Conservation (phyloP, 2,888 invertebrate species). For the Zhengitettix transpicula region DNA sequence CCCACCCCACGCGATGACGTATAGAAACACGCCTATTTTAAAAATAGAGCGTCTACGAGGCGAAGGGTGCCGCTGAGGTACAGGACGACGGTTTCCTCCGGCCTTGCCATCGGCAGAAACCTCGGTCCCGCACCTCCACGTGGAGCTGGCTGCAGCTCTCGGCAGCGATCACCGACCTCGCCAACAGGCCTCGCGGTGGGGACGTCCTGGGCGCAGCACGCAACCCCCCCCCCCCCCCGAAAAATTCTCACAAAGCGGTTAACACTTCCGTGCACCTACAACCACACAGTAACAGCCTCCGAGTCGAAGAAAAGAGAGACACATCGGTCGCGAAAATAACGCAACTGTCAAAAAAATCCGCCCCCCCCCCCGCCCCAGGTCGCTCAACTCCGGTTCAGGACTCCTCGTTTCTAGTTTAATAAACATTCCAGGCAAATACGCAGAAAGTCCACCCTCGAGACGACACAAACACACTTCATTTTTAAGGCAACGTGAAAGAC, state of each 20-base stretch:
- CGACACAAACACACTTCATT: too few species aligned
- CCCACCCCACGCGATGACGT: neutral
- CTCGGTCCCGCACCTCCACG: slow-evolving; percentile 33
- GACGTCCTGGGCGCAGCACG: slow-evolving; percentile 15
- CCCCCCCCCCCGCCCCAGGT: too few species aligned
- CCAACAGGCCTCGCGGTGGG: slow-evolving; percentile 41
- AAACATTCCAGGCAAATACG: too few species aligned
- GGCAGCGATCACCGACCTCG: slow-evolving; percentile 45
- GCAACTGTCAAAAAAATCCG: too few species aligned
- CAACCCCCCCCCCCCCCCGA: neutral
- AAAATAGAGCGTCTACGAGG: neutral
- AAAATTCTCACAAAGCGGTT: neutral
- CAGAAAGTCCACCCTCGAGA: too few species aligned
- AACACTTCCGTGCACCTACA: too few species aligned
- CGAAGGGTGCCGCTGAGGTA: neutral
- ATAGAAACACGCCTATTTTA: neutral
- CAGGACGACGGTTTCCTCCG: neutral
- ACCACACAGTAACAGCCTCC: too few species aligned
- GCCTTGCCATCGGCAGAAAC: slow-evolving; percentile 6
- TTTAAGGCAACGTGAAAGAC: too few species aligned
- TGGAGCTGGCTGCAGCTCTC: slow-evolving; percentile 28
- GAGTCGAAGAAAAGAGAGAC: too few species aligned
- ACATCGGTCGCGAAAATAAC: too few species aligned
- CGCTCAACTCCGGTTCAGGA: too few species aligned
- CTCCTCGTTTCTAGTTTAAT: too few species aligned